A percentile compares a stretch with the other conserved stretches of the same genome.
Evolutionary conservation across 2,888 invertebrate species (phyloP).

Genomic region (Callinectes sapidus): DNA sequence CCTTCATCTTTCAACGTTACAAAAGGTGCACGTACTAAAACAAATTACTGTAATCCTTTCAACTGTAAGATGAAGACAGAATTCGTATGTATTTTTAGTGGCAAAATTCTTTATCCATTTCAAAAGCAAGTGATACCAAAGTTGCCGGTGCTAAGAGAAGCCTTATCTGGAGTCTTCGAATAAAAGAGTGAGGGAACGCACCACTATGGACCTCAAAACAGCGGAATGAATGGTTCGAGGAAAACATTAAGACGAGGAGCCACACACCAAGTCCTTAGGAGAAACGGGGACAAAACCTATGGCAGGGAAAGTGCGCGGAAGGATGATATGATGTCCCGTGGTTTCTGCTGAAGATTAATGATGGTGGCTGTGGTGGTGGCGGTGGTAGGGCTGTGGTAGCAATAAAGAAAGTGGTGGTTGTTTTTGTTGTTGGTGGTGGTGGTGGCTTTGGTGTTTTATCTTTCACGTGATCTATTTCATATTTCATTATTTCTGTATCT

Average conservation of each 20-base stretch:
- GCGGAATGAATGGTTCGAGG: neutral
- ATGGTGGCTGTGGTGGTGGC: neutral
- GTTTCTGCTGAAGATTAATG: slow-evolving; percentile 15
- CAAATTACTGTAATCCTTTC: no score
- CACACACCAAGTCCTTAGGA: neutral
- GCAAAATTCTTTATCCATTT: neutral
- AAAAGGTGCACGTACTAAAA: no score
- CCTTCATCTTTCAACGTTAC: no score
- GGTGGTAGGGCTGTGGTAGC: neutral
- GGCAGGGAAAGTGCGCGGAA: slow-evolving; percentile 8
- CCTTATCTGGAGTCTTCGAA: neutral
- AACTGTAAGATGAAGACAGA: neutral
- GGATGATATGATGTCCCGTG: neutral
- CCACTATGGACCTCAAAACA: neutral
- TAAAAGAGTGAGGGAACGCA: neutral
- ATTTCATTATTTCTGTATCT: neutral
- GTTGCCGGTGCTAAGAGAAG: neutral
- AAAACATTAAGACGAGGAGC: slow-evolving; percentile 11
- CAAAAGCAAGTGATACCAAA: neutral
- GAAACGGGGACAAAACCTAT: neutral
- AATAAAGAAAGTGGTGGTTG: neutral
- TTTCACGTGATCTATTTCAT: neutral
- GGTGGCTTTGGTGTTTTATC: neutral
- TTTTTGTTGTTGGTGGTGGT: neutral
- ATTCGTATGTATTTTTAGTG: neutral